Evolutionary conservation across 2,888 invertebrate species (phyloP).

Genomic region (Maniola hyperantus): DNA sequence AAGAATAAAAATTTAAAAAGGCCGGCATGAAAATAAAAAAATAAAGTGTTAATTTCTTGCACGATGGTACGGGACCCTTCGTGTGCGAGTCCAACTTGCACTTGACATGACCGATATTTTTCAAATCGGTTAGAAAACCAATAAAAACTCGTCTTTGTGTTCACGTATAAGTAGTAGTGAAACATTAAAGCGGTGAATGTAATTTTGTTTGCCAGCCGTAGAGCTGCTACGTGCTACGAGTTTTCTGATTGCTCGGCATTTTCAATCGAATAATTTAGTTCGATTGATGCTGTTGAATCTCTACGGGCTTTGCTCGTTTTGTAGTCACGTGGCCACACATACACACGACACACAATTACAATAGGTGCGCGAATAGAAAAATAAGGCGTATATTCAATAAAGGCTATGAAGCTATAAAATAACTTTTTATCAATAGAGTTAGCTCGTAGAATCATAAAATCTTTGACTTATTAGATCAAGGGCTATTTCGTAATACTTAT

Average conservation of each 20-base stretch:
- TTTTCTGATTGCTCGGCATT: conserved; percentile 57
- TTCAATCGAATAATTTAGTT: conserved; percentile 57
- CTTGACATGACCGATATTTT: no score
- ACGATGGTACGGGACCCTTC: no score
- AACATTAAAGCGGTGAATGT: conserved; percentile 30
- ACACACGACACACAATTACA: not conserved
- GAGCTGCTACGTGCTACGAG: conserved; percentile 55
- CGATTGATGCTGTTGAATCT: conserved; percentile 56
- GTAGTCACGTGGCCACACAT: conserved; percentile 1
- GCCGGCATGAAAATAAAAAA: no score
- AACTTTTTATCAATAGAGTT: no score
- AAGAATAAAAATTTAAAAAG: no score
- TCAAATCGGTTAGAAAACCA: no score
- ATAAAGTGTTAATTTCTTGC: no score
- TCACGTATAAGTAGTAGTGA: conserved; percentile 26
- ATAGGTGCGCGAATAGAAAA: not conserved
- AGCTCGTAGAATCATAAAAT: no score
- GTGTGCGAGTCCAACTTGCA: no score
- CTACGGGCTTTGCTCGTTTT: conserved; percentile 53
- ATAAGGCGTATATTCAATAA: not conserved
- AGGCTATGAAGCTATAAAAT: no score
- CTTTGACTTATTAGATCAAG: no score
- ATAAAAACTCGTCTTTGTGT: not conserved
- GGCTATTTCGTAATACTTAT: no score
- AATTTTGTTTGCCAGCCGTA: conserved; percentile 44